Conservation (phyloP, 2,888 invertebrate genomes). For the Lysandra bellargus region DNA sequence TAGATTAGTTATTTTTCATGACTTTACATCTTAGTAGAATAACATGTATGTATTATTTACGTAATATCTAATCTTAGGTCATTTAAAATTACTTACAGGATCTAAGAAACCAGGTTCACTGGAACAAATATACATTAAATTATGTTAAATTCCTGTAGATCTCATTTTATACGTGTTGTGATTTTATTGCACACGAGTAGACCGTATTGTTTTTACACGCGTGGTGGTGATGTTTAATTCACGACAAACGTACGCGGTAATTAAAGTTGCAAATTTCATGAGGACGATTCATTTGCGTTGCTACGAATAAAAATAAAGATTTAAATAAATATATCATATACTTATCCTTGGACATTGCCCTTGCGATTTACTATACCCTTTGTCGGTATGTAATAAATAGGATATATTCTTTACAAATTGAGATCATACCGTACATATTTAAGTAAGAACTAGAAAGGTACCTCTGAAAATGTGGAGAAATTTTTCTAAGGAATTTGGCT, state of each 20-base stretch:
- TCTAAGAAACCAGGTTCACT: no score
- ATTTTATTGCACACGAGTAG: neutral
- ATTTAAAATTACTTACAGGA: no score
- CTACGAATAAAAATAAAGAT: conserved; percentile 19
- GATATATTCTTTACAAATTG: neutral
- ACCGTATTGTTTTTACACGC: conserved; percentile 9
- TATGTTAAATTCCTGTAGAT: neutral
- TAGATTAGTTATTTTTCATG: no score
- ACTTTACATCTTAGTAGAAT: no score
- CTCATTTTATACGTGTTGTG: neutral
- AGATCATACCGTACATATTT: neutral
- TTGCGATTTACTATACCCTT: neutral
- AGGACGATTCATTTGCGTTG: conserved; percentile 11
- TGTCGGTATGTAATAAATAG: neutral
- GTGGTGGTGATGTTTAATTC: conserved; percentile 22
- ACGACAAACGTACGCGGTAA: neutral
- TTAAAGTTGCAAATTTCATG: conserved; percentile 18
- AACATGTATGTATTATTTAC: no score
- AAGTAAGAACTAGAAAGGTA: neutral
- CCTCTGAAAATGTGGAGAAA: neutral
- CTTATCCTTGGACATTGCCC: neutral
- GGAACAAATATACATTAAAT: neutral
- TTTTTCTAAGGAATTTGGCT: neutral
- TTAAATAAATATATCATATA: neutral
- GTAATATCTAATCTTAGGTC: no score